Evolutionary conservation across 2,888 invertebrate genomes (phyloP).

Genomic region (Drosophila emarginata): DNA sequence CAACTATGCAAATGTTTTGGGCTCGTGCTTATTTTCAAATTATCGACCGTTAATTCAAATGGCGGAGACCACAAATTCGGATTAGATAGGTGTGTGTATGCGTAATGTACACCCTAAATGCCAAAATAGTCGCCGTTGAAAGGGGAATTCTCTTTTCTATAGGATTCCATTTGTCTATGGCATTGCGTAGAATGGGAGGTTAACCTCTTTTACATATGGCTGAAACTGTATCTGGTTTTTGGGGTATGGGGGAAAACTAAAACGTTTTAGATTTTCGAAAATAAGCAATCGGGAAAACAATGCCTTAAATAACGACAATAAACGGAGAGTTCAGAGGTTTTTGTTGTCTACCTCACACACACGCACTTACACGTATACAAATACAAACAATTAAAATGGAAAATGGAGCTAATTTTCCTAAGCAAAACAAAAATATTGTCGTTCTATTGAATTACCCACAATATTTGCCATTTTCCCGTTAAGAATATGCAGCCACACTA

Average conservation of each 20-base stretch:
- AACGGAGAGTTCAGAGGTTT: background rate
- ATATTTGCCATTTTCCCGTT: background rate
- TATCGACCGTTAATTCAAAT: slow-evolving; percentile 49
- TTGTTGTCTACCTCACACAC: background rate
- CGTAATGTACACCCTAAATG: background rate
- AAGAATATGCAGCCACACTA: background rate
- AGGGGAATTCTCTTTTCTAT: slow-evolving; percentile 21
- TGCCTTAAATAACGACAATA: slow-evolving; percentile 10
- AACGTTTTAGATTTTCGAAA: slow-evolving; percentile 15
- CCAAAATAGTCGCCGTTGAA: slow-evolving; percentile 24
- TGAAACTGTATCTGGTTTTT: slow-evolving; percentile 16
- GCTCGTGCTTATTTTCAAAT: slow-evolving; percentile 36
- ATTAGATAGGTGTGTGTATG: slow-evolving; percentile 19
- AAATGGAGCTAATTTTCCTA: slow-evolving; percentile 1
- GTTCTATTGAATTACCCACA: background rate
- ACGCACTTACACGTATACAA: background rate
- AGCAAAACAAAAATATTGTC: background rate
- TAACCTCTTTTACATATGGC: slow-evolving; percentile 13
- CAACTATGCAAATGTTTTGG: slow-evolving; percentile 7
- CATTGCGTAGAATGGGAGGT: slow-evolving; percentile 14
- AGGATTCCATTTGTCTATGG: slow-evolving; percentile 27
- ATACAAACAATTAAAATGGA: background rate
- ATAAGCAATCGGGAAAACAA: slow-evolving; percentile 12
- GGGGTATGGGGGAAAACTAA: slow-evolving; percentile 22
- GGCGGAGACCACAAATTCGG: slow-evolving; percentile 48